Evolutionary conservation across 2,888 invertebrate species (phyloP), one percentile per base, ranked within the genome.

Genomic region (Prosopocoilus inquinatus): DNA sequence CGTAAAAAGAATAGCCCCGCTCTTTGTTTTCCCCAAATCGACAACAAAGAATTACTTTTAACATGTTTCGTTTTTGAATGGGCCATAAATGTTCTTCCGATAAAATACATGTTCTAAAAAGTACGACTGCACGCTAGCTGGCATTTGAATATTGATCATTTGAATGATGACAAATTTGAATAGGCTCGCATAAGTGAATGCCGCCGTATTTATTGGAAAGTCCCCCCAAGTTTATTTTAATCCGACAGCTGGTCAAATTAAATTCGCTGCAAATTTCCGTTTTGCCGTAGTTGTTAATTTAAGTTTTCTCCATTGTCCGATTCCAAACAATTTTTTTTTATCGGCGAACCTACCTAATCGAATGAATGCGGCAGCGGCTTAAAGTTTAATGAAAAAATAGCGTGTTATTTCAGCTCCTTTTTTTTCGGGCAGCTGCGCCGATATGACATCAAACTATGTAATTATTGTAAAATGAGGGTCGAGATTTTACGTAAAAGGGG

Each of bases 401-500:
- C 20, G 44, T 41, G 50, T 16, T 33, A 53, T 51, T 36, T 20
- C 4, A 12, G 16, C 11, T 43, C 43, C 9, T 13, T 38, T 13
- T 38, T 13, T 38, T 13, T 65, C 66, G 59, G 66, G 63, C 73
- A 75, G 74, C 74, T 73, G 75, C 67, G 53, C 66, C 61, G 67
- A 65, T 70, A 70, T 72, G 67, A 67, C 72, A 71, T 71, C 70
- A 70, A 73, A 75, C 73, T 74, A 69, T 71, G 73, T 75, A 77
- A 77, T 76, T 76, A 75, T 75, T 75, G 70, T 72, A 72, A 74
- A 74, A 73, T 73, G 71, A 73, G 75, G 75, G 74, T 72, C 68
- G 65, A 63, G 64, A 64, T 71, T 76, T 75, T 74, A 72, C 73
- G 72, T 71, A 74, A 77, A 76, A 75, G 74, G 74, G 75, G 75